A percentile compares a stretch with the other conserved stretches of the same genome.
These are phyloP conservation scores for Ceyx cyanopectus DNA, from an alignment of 2,113 vertebrate species.

Conservation along the genomic window DNA sequence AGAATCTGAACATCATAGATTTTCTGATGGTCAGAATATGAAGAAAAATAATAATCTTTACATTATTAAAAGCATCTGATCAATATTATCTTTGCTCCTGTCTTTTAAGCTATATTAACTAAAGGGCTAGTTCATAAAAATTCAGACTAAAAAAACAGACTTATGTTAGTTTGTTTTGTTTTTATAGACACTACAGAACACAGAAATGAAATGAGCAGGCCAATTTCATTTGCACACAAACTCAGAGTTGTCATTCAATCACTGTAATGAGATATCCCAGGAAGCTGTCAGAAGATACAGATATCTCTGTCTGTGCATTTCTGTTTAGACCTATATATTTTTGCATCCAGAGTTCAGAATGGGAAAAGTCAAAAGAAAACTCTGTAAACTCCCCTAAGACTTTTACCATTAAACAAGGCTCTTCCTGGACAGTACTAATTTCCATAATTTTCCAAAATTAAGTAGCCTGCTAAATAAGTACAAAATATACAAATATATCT, in stretches of 20 bases:
- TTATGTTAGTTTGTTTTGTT: neutral
- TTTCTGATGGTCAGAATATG: neutral
- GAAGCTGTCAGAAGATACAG: neutral
- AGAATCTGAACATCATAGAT: neutral
- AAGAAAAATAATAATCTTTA: neutral
- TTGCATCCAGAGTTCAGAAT: neutral
- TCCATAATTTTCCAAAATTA: neutral
- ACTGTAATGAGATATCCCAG: neutral
- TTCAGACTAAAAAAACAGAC: neutral
- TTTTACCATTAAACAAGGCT: neutral
- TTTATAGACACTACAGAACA: neutral
- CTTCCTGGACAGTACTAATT: neutral
- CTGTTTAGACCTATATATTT: neutral
- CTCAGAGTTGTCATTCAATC: neutral
- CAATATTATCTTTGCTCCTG: neutral
- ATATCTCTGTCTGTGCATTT: neutral
- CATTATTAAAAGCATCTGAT: neutral
- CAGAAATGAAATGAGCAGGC: neutral
- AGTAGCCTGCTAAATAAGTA: neutral
- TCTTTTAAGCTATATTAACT: neutral
- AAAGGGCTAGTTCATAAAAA: neutral
- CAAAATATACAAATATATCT: neutral
- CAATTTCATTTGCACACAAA: neutral
- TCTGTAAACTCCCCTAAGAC: neutral
- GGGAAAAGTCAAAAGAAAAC: neutral